These are phyloP conservation scores for Tenebrio molitor DNA, from an alignment of 1,140 invertebrate genomes.

Conservation along the genomic window DNA sequence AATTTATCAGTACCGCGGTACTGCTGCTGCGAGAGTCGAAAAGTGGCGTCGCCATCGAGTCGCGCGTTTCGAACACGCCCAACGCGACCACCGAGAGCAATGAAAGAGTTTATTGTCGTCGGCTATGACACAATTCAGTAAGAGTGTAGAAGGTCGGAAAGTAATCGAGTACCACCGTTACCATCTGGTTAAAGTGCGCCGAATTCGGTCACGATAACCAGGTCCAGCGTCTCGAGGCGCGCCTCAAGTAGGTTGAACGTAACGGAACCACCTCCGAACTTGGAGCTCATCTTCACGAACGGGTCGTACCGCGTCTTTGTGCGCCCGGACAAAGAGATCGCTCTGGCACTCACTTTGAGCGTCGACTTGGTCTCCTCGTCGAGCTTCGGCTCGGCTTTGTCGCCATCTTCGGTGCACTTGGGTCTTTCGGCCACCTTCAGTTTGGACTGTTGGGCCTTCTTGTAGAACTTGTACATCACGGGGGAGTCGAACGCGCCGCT, in stretches of 20 bases:
- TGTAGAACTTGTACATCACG: slow-evolving; percentile 63
- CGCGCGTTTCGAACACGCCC: too few relatives aligned
- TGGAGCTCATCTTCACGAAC: not conserved
- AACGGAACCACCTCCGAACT: slow-evolving; percentile 11
- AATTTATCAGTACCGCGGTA: too few relatives aligned
- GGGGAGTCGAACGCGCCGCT: not conserved
- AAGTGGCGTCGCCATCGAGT: too few relatives aligned
- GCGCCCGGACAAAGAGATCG: slow-evolving; percentile 3
- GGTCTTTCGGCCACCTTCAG: slow-evolving; percentile 38
- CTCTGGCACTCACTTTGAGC: slow-evolving; percentile 55
- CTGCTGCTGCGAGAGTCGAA: too few relatives aligned
- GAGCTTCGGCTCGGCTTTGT: slow-evolving; percentile 38
- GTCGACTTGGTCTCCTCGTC: slow-evolving; percentile 52
- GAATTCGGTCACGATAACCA: slow-evolving; percentile 1
- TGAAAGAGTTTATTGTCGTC: too few relatives aligned
- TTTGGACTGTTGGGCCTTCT: slow-evolving; percentile 53
- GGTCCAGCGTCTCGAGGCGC: not conserved
- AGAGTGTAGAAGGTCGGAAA: too few relatives aligned
- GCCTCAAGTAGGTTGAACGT: slow-evolving; percentile 30
- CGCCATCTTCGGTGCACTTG: slow-evolving; percentile 20
- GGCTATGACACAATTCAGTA: too few relatives aligned
- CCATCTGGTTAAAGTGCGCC: too few relatives aligned
- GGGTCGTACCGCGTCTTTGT: not conserved
- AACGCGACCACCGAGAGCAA: too few relatives aligned
- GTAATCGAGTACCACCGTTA: not conserved